A percentile compares a stretch with the other conserved stretches of the same genome.
Conservation (phyloP, 2,113 vertebrate genomes). For the Rissa tridactyla region DNA sequence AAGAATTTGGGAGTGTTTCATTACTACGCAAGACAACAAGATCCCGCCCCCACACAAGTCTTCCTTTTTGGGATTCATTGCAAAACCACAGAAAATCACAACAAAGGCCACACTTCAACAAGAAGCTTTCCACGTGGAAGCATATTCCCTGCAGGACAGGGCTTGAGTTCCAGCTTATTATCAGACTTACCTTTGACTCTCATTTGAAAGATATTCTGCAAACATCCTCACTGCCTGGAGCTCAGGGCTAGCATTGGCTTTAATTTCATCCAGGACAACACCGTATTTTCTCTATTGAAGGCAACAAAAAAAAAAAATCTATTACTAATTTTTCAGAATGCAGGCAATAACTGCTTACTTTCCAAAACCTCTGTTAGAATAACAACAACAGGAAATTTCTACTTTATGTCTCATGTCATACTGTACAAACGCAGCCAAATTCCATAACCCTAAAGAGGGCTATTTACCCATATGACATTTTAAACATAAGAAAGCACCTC, state of each 20-base stretch:
- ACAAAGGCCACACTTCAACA: fast-evolving
- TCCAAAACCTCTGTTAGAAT: not conserved
- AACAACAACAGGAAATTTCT: fast-evolving
- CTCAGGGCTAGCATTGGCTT: conserved; percentile 77
- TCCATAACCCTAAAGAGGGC: too few species aligned
- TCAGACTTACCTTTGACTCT: conserved; percentile 79
- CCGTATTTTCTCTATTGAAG: conserved; percentile 84
- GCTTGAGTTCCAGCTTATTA: fast-evolving
- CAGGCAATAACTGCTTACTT: fast-evolving
- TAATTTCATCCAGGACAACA: conserved; percentile 93
- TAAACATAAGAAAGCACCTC: not conserved
- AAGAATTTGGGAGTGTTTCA: fast-evolving
- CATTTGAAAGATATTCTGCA: conserved; percentile 86
- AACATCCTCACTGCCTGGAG: conserved; percentile 92
- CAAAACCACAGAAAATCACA: not conserved
- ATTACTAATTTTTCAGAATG: fast-evolving
- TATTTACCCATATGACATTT: fast-evolving
- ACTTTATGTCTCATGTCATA: fast-evolving
- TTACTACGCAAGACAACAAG: too few species aligned
- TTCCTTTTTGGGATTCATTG: too few species aligned
- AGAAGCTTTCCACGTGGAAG: fast-evolving
- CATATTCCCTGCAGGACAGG: fast-evolving
- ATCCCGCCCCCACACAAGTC: fast-evolving
- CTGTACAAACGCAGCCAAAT: fast-evolving
- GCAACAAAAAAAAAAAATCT: fast-evolving